Evolutionary conservation across 1,140 invertebrate species (phyloP), one percentile per base, ranked within the genome.

Genomic region (Ctenoplectra terminalis): DNA sequence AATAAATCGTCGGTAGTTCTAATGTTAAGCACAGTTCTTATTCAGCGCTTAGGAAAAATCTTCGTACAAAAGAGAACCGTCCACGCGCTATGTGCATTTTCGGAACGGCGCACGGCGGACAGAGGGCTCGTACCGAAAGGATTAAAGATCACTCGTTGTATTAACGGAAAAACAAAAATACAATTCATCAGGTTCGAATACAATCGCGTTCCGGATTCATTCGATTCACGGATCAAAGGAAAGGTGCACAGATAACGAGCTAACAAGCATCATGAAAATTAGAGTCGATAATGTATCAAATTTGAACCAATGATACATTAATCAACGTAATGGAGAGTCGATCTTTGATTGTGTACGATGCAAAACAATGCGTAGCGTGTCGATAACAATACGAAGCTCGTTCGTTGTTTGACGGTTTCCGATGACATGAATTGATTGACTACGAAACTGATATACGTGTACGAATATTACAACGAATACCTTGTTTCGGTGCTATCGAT

Each of bases 341-440:
- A 31, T 60, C 67, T 71, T 50, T 20, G 46, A 17, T 37, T 40
- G 11, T 9, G 9, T 2, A 9, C 20, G 34, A 61, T 60, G 43
- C 66, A 50, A 71, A 79, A 79, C 76, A 60, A 60, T 61, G 54
- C 56, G 3, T 9, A 2, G 8, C 17, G n/a, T 71, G 23, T 17
- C 43, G 75, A 71, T 71, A 78, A 34, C 31, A 43, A 43, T 34
- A 34, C 26, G 13, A 1, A 20, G 58, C n/a, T 40, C 50, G 34
- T 69, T 70, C 54, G 52, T 58, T 78, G 66, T 70, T 70, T 26
- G 40, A 34, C 40, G 52, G 75, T 37, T 78, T 78, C 75, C 66
- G 67, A 26, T 61, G 54, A 79, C 66, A 34, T n/a, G 66, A 37
- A 37, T 48, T 71, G 67, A 79, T 60, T 23, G 48, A 37, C 43